A percentile compares a stretch with the other conserved stretches of the same genome.
Evolutionary conservation across 2,113 vertebrate genomes (phyloP).

Genomic region (Callaeas wilsoni): DNA sequence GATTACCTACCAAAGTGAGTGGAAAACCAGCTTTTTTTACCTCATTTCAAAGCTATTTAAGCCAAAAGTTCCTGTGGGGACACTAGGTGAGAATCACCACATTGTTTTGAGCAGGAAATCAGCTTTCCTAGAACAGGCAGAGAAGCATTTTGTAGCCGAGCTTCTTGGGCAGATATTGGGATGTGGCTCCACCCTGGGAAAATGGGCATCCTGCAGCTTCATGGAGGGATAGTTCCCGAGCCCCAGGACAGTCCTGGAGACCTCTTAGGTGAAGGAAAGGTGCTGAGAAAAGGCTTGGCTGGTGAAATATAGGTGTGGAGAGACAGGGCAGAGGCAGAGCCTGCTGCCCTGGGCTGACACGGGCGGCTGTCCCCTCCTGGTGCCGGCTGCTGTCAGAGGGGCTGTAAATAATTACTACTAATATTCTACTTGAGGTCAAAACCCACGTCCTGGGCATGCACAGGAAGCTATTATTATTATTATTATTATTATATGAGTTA

Average conservation of each 20-base stretch:
- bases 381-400: background rate
- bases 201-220: background rate
- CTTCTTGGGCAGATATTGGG: background rate
- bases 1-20: background rate
- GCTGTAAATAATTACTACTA: background rate
- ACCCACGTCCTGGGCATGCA: background rate
- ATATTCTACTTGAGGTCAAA: background rate
- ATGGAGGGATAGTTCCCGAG: background rate
- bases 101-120: background rate
- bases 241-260: background rate
- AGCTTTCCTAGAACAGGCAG: background rate
- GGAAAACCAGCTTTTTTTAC: background rate
- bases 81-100: background rate
- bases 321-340: background rate
- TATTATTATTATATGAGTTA: background rate
- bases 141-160: background rate
- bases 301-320: background rate
- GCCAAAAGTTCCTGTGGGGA: background rate
- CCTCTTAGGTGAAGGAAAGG: background rate
- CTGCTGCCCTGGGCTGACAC: background rate
- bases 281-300: background rate
- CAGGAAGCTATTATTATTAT: background rate
- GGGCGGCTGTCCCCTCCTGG: background rate
- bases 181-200: rapidly evolving
- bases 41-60: background rate